Base-by-base conservation (phyloP, 2,113 vertebrate species). In the Willisornis vidua region DNA sequence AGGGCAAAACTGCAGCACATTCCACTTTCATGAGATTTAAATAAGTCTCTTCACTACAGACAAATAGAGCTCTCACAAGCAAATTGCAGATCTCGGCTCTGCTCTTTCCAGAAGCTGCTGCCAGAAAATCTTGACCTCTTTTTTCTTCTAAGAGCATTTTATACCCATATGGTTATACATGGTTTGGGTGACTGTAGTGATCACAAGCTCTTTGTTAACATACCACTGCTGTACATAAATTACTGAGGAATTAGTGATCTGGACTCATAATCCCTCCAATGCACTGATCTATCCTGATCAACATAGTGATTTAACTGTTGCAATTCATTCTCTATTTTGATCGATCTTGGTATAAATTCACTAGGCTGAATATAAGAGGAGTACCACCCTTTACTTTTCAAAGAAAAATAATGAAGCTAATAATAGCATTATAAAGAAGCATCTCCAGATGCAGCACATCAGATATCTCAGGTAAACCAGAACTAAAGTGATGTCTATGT, bases 1-100 rank as follows among this genome's bases (percentile, higher is more conserved):
- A 94, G 62, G 85, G 75, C 75, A 89, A 72, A 93, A 82, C 87
- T 94, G 52, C 23, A 85, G 57, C 35, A 82, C 71, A 70, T 93
- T 87, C 68, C 41, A 49, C 39, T 72, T 93, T 28, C 74, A 72
- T 57, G 62, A 93, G 57, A 82, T 89, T 93, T 87, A 91, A 93
- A 35, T 84, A 92, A 85, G 54, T 41, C 66, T 93, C 52, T 59
- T 83, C 41, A 45, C 67, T 79, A 80, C 43, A 85, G 73, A 82
- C 54, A 75, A 82, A 74, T 4, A 57, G 66, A 85, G 57, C 26
- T 78, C 74, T 78, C 76, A 72, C 20, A 39, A 91, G 48, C 26
- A 39, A 76, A 78, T 65, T 0, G 0, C 46, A 78, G 43, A 43
- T 67, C 73, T 96, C 55, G 0, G 29, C 29, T 75, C 52, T 68